A percentile compares a stretch with the other conserved stretches of the same genome.
Conservation (phyloP, 2,888 invertebrate species). For the Smittia aterrima region DNA sequence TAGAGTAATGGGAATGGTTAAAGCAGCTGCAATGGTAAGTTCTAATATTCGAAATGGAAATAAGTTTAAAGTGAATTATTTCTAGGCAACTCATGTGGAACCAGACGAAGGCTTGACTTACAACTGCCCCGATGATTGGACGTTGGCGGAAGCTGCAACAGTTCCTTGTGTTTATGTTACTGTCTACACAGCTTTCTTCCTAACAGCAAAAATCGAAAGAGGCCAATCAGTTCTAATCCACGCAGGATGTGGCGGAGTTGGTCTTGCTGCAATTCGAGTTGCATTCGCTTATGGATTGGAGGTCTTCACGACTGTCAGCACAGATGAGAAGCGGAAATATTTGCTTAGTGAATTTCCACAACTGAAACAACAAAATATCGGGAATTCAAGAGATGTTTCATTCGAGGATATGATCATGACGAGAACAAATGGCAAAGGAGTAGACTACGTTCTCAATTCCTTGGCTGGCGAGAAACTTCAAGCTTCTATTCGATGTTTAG, state of each 20-base stretch:
- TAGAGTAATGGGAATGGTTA: constrained; percentile 64
- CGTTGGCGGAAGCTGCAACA: constrained; percentile 71
- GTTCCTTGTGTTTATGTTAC: constrained; percentile 75
- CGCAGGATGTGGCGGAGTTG: constrained; percentile 69
- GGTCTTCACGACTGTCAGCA: constrained; percentile 70
- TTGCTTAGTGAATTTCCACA: constrained; percentile 58
- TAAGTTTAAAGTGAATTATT: too few relatives aligned
- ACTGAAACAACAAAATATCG: constrained; percentile 67
- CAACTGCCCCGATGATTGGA: constrained; percentile 71
- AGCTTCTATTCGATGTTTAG: constrained; percentile 65
- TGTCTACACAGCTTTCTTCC: constrained; percentile 58
- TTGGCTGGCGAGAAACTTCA: constrained; percentile 87
- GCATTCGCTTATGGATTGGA: constrained; percentile 64
- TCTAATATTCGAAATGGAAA: too few relatives aligned
- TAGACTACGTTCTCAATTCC: constrained; percentile 88
- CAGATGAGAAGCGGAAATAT: constrained; percentile 63
- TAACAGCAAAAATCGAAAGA: constrained; percentile 48
- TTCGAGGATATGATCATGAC: constrained; percentile 83
- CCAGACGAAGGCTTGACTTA: constrained; percentile 67
- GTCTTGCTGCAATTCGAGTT: constrained; percentile 72
- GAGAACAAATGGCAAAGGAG: constrained; percentile 81
- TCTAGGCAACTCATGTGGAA: constrained; percentile 53
- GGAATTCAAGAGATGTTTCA: constrained; percentile 79
- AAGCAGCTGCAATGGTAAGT: constrained; percentile 59
- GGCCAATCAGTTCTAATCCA: constrained; percentile 57